Conservation (phyloP, 2,888 invertebrate genomes). For the Glaucopsyche alexis region DNA sequence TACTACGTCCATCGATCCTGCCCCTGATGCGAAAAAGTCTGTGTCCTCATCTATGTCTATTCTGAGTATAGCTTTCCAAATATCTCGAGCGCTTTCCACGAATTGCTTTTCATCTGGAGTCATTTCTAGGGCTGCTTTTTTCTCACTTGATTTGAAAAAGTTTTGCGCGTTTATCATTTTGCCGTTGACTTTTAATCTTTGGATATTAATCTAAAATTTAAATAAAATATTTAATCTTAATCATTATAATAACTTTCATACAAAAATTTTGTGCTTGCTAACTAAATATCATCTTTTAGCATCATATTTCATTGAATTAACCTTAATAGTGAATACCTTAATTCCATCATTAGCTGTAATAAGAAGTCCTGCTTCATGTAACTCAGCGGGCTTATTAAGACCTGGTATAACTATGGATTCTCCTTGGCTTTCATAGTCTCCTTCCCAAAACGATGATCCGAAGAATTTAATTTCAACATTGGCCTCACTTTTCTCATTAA, state of each 20-base stretch:
- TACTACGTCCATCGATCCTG: slow-evolving; percentile 99
- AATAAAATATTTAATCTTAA: background rate
- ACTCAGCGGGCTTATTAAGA: slow-evolving; percentile 80
- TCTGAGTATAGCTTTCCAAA: slow-evolving; percentile 93
- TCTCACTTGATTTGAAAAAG: slow-evolving; percentile 84
- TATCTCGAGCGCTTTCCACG: slow-evolving; percentile 81
- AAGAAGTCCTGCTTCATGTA: slow-evolving; percentile 89
- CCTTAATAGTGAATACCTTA: slow-evolving; percentile 68
- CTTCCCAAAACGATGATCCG: slow-evolving; percentile 88
- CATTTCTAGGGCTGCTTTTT: slow-evolving; percentile 81
- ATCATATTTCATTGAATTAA: no score
- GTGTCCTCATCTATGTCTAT: slow-evolving; percentile 87
- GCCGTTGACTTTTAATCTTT: slow-evolving; percentile 86
- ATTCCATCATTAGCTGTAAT: slow-evolving; percentile 90
- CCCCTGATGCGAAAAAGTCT: slow-evolving; percentile 96
- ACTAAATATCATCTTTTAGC: no score
- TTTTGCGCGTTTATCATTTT: slow-evolving; percentile 91
- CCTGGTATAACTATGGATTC: slow-evolving; percentile 82
- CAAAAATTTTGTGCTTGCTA: no score
- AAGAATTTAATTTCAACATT: slow-evolving; percentile 81
- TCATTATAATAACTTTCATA: no score
- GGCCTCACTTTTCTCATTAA: slow-evolving; percentile 53
- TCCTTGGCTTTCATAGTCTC: slow-evolving; percentile 75
- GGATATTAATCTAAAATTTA: slow-evolving; percentile 84
- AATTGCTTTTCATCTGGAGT: slow-evolving; percentile 86